Evolutionary conservation across 2,888 invertebrate species (phyloP).

Genomic region (Drosophila melanosoma): DNA sequence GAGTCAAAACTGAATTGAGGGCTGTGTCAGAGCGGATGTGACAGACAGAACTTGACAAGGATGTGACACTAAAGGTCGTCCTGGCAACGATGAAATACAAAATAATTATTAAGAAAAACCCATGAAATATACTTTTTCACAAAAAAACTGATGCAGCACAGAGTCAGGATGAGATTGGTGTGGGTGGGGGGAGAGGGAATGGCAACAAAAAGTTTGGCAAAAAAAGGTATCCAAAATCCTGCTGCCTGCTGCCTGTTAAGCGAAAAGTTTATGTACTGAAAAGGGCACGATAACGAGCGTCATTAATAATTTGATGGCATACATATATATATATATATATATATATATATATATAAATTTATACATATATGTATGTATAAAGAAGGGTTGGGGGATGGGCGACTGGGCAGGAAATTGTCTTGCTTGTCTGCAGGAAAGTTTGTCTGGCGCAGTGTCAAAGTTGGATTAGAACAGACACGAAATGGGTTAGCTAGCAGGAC

Average conservation of each 20-base stretch:
- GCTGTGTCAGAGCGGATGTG: conserved; percentile 52
- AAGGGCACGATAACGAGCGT: conserved; percentile 84
- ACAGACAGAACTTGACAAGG: conserved; percentile 67
- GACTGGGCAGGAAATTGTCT: conserved; percentile 65
- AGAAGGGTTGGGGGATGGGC: neutral
- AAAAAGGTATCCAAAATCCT: conserved; percentile 48
- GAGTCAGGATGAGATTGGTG: neutral
- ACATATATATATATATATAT: neutral
- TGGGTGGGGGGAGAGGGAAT: neutral
- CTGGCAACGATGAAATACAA: conserved; percentile 75
- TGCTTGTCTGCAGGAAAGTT: conserved; percentile 63
- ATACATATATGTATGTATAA: neutral
- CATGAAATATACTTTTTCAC: conserved; percentile 49
- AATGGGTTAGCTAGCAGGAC: conserved; percentile 55
- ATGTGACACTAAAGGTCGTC: conserved; percentile 76
- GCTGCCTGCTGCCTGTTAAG: conserved; percentile 46
- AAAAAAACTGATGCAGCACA: conserved; percentile 3
- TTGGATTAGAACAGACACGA: conserved; percentile 64
- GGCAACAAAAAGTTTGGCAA: conserved; percentile 32
- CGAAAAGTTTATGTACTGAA: conserved; percentile 84
- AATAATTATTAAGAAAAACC: conserved; percentile 70
- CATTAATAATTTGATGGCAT: conserved; percentile 83
- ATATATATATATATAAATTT: neutral
- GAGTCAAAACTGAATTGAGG: conserved; percentile 34
- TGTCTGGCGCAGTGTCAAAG: conserved; percentile 49